These are phyloP conservation scores for Macaria notata DNA, from an alignment of 2,888 invertebrate species.

Conservation along the genomic window DNA sequence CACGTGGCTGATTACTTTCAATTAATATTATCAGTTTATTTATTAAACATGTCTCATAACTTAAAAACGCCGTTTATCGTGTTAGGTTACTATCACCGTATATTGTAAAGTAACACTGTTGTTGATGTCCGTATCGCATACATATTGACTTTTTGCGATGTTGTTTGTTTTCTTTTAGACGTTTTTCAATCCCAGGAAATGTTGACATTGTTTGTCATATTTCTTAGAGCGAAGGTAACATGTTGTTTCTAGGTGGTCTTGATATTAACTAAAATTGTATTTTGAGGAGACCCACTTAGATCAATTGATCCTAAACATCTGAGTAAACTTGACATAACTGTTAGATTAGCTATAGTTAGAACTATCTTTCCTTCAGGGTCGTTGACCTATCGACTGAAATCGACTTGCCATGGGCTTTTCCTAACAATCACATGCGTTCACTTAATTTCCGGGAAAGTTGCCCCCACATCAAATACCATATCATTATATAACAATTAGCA, in stretches of 20 bases:
- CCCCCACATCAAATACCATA: neutral
- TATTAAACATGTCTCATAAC: too few species aligned
- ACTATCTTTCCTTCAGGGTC: constrained; percentile 1
- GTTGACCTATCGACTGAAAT: constrained; percentile 20
- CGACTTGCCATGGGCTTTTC: constrained; percentile 37
- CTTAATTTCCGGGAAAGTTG: constrained; percentile 3
- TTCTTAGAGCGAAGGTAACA: neutral
- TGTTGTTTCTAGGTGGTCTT: too few species aligned
- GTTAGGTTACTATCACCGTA: neutral
- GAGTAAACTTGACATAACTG: too few species aligned
- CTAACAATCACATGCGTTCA: constrained; percentile 23
- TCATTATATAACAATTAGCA: constrained; percentile 1
- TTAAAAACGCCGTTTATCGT: neutral
- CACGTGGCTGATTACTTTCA: too few species aligned
- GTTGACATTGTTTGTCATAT: constrained; percentile 3
- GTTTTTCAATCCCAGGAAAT: constrained; percentile 3
- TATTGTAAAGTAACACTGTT: constrained; percentile 1
- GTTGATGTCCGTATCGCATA: constrained; percentile 9
- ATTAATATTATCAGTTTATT: too few species aligned
- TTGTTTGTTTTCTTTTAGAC: constrained; percentile 10
- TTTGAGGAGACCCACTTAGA: too few species aligned
- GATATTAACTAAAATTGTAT: too few species aligned
- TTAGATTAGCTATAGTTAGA: too few species aligned
- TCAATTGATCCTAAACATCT: too few species aligned
- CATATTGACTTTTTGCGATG: constrained; percentile 10